Percentiles rank a stretch among this genome's conserved stretches.
These are phyloP conservation scores for Nixonia krombeini DNA, from an alignment of 1,140 invertebrate genomes.

Conservation along the genomic window DNA sequence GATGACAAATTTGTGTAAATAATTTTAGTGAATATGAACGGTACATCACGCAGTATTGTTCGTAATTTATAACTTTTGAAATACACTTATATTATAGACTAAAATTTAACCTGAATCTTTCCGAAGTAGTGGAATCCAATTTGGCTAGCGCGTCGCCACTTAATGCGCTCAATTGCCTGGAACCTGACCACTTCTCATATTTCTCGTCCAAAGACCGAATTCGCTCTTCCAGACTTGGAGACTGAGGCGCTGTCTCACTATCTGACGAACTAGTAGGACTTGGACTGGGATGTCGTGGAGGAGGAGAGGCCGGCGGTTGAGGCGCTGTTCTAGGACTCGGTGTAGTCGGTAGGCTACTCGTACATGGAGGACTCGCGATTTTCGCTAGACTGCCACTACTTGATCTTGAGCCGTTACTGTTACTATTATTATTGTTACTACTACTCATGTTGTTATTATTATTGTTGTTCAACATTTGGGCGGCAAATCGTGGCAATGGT, in stretches of 20 bases:
- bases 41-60: too few species aligned
- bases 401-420: constrained; percentile 39
- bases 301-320: constrained; percentile 75
- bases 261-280: constrained; percentile 75
- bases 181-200: constrained; percentile 90
- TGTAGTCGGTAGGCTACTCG: constrained; percentile 50
- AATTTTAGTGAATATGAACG: too few species aligned
- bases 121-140: constrained; percentile 72
- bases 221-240: constrained; percentile 86
- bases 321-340: constrained; percentile 68
- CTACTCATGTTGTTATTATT: constrained; percentile 55
- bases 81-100: too few species aligned
- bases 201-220: constrained; percentile 92
- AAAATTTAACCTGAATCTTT: constrained; percentile 73
- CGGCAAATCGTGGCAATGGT: constrained; percentile 88
- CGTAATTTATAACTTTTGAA: too few species aligned
- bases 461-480: constrained; percentile 76
- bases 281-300: constrained; percentile 73
- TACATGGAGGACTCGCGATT: constrained; percentile 59
- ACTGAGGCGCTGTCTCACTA: constrained; percentile 73
- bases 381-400: constrained; percentile 51
- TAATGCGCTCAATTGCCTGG: constrained; percentile 73
- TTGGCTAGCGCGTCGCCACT: constrained; percentile 75
- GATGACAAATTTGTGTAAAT: neutral
- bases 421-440: constrained; percentile 57